Base-by-base conservation (phyloP, 2,888 invertebrate genomes). In the Drosophila engyochracea region DNA sequence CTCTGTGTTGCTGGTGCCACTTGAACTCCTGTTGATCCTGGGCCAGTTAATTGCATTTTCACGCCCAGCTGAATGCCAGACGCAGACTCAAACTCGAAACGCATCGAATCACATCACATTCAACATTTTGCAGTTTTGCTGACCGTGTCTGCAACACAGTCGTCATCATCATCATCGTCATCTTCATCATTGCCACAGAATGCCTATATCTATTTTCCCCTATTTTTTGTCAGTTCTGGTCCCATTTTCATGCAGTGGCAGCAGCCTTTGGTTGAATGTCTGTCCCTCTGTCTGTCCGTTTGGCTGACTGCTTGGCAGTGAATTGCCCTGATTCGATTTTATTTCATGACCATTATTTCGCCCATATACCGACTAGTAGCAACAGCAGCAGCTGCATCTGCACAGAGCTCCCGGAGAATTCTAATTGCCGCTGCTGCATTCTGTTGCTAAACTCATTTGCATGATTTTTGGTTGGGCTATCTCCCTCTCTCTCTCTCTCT, bases 41-140 rank as follows among this genome's bases (percentile, higher is more conserved):
- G 41, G 53, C 62, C 81, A 82, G 89, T 85, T 89, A 86, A 87
- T 89, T 87, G 85, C 89, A 89, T 87, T 87, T 86, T 82, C 89
- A 85, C 87, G 85, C 82, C 82, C 76, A 78, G 79, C 81, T 86
- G 89, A 71, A 78, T 67, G 81, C 70, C 78, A 81, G 73, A 80
- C 62, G 66, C 60, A 76, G 49, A 65, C 59, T 54, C 61, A 57
- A 61, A 59, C 66, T 65, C 39, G 68, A 59, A 64, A 44, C 52
- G 47, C 68, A 67, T 58, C 54, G 59, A 77, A 65, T 68, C 31
- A 69, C 63, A 76, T 62, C 70, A 63, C 67, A 87, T 81, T 74
- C 67, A 82, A 74, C 87, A 81, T 84, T 84, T 47, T 74, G 74
- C 66, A 60, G 76, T 53, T 71, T 63, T 66, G 60, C 44, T 63